Conservation (phyloP, 2,888 invertebrate genomes). For the Nezara viridula region DNA sequence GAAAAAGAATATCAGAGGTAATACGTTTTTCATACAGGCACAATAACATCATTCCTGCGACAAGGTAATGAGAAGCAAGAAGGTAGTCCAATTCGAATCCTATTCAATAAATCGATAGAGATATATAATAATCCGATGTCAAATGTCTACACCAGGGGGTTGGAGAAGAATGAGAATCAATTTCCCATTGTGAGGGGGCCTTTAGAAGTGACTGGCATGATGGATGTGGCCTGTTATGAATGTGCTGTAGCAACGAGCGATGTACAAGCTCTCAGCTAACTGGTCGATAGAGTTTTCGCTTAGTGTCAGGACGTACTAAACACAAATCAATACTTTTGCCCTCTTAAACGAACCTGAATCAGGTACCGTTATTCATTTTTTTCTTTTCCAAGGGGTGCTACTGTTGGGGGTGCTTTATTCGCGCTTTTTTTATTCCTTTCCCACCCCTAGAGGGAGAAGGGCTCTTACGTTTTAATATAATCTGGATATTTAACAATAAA, state of each 20-base stretch:
- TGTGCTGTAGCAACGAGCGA: slow-evolving; percentile 8
- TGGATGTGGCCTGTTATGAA: slow-evolving; percentile 46
- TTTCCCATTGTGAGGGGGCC: slow-evolving; percentile 37
- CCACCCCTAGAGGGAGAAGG: neutral
- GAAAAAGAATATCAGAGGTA: neutral
- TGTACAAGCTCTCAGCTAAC: slow-evolving; percentile 30
- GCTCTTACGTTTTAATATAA: slow-evolving; percentile 55
- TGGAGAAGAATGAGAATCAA: slow-evolving; percentile 46
- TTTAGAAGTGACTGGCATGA: slow-evolving; percentile 33
- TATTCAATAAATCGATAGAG: slow-evolving; percentile 43
- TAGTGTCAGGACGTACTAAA: slow-evolving; percentile 11
- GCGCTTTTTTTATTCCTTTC: slow-evolving; percentile 1
- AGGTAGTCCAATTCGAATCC: neutral
- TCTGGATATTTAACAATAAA: slow-evolving; percentile 58
- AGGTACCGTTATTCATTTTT: slow-evolving; percentile 48
- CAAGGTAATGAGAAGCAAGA: neutral
- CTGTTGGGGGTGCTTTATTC: slow-evolving; percentile 39
- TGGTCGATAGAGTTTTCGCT: slow-evolving; percentile 37
- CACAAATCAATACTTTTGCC: slow-evolving; percentile 36
- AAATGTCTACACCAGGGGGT: slow-evolving; percentile 31
- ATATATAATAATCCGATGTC: slow-evolving; percentile 37
- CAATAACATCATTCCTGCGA: neutral
- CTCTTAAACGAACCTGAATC: slow-evolving; percentile 30
- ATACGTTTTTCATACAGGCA: neutral
- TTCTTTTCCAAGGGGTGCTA: neutral